phyloP scores from a whole-genome alignment of 2,797 vertebrate genomes.

The Champsocephalus gunnari region DNA sequence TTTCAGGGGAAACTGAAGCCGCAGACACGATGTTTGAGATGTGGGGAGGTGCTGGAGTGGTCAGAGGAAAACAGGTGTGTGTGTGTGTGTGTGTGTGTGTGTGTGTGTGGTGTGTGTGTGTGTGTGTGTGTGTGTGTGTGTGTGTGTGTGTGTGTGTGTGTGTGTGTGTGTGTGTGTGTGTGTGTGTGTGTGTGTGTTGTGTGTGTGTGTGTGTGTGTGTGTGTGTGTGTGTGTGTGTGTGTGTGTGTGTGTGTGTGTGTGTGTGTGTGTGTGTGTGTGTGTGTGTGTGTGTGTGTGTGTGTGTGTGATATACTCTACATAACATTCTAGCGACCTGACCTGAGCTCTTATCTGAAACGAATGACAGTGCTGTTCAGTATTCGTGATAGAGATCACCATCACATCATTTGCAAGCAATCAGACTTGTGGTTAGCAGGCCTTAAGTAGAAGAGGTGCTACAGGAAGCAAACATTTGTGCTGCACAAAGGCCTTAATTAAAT shows the following conservation, averaged over 20 bases:
- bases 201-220: slow-evolving; percentile 76
- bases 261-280: slow-evolving; percentile 75
- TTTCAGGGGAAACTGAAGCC: slow-evolving; percentile 69
- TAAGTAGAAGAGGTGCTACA: slow-evolving; percentile 10
- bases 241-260: slow-evolving; percentile 78
- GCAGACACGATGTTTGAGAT: slow-evolving; percentile 76
- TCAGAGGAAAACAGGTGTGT: slow-evolving; percentile 80
- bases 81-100: slow-evolving; percentile 73
- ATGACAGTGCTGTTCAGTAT: not conserved
- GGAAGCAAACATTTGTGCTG: slow-evolving; percentile 35
- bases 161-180: slow-evolving; percentile 75
- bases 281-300: slow-evolving; percentile 79
- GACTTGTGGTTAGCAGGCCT: not conserved
- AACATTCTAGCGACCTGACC: not conserved
- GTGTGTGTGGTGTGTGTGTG: slow-evolving; percentile 81
- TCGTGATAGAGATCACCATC: slow-evolving; percentile 8
- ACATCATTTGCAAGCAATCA: slow-evolving; percentile 5
- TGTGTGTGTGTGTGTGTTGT: slow-evolving; percentile 82
- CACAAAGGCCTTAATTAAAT: slow-evolving; percentile 38
- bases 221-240: slow-evolving; percentile 75
- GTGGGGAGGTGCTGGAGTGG: slow-evolving; percentile 79
- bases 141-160: slow-evolving; percentile 75
- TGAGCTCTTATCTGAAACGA: slow-evolving; percentile 19
- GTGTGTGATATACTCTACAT: slow-evolving; percentile 14
- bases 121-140: slow-evolving; percentile 76